Percentiles rank a stretch among this genome's conserved stretches.
Conservation (phyloP, 2,888 invertebrate species). For the Andrena camellia region DNA sequence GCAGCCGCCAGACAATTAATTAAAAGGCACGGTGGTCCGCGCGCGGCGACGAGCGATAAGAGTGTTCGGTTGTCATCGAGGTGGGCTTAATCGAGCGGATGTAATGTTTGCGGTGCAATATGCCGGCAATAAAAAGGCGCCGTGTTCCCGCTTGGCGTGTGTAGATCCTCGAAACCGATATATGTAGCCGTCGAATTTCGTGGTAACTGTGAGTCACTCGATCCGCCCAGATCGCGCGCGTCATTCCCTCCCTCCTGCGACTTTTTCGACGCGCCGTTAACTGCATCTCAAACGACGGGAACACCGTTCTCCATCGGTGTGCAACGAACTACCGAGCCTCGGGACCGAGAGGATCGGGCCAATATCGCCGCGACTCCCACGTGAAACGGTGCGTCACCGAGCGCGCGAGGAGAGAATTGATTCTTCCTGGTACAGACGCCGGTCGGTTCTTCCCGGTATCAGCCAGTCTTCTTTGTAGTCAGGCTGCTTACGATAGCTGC, state of each 20-base stretch:
- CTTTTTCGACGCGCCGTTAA: slow-evolving; percentile 13
- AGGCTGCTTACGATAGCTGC: background rate
- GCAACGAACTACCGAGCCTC: background rate
- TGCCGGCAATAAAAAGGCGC: slow-evolving; percentile 39
- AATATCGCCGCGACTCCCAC: slow-evolving; percentile 3
- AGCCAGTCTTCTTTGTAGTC: slow-evolving; percentile 13
- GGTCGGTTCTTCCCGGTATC: slow-evolving; percentile 12
- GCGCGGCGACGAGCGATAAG: slow-evolving; percentile 18
- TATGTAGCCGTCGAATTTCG: slow-evolving; percentile 47
- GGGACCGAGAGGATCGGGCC: background rate
- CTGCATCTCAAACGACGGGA: background rate
- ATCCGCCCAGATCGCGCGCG: slow-evolving; percentile 18
- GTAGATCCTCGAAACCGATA: slow-evolving; percentile 37
- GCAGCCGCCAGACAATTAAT: slow-evolving; percentile 28
- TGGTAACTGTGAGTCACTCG: slow-evolving; percentile 54
- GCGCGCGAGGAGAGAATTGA: slow-evolving; percentile 7
- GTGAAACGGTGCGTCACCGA: slow-evolving; percentile 47
- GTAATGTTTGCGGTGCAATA: slow-evolving; percentile 33
- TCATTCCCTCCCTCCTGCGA: slow-evolving; percentile 13
- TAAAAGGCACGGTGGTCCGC: slow-evolving; percentile 10
- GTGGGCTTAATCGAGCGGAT: slow-evolving; percentile 40
- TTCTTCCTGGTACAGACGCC: slow-evolving; percentile 19
- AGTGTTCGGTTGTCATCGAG: slow-evolving; percentile 25
- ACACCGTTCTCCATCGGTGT: slow-evolving; percentile 1
- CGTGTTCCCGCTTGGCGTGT: slow-evolving; percentile 4